A percentile compares a stretch with the other conserved stretches of the same genome.
phyloP scores from a whole-genome alignment of 2,113 vertebrate species.

The Psilopsiagon aurifrons region DNA sequence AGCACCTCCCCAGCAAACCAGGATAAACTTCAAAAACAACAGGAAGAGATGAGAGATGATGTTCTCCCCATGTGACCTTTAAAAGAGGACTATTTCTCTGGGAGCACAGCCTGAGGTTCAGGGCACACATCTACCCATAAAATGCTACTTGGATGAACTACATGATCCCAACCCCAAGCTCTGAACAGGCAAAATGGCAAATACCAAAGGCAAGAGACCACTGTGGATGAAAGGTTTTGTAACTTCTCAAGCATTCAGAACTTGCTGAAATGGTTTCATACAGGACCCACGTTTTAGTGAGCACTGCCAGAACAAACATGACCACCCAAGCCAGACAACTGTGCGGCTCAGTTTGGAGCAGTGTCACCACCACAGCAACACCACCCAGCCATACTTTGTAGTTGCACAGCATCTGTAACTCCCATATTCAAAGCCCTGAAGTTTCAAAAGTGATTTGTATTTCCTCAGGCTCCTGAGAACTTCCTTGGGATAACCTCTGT shows the following conservation, averaged over 20 bases:
- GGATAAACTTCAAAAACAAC: neutral
- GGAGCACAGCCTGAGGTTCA: rapidly evolving
- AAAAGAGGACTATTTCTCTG: neutral
- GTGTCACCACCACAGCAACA: neutral
- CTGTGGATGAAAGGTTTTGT: neutral
- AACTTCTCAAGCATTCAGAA: neutral
- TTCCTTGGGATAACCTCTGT: neutral
- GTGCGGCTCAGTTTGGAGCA: rapidly evolving
- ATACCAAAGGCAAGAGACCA: neutral
- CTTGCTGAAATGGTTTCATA: neutral
- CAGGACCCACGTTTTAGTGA: neutral
- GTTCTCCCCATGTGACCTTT: neutral
- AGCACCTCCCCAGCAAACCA: neutral
- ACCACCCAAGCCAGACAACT: neutral
- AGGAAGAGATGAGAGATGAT: neutral
- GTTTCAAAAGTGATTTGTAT: neutral
- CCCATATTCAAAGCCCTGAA: neutral
- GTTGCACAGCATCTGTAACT: neutral
- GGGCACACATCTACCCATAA: neutral
- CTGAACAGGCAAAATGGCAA: neutral
- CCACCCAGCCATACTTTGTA: neutral
- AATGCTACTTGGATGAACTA: neutral
- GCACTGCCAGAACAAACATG: neutral
- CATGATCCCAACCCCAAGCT: rapidly evolving
- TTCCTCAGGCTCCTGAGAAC: neutral